Evolutionary conservation across 2,113 vertebrate genomes (phyloP).

Genomic region (Excalfactoria chinensis): DNA sequence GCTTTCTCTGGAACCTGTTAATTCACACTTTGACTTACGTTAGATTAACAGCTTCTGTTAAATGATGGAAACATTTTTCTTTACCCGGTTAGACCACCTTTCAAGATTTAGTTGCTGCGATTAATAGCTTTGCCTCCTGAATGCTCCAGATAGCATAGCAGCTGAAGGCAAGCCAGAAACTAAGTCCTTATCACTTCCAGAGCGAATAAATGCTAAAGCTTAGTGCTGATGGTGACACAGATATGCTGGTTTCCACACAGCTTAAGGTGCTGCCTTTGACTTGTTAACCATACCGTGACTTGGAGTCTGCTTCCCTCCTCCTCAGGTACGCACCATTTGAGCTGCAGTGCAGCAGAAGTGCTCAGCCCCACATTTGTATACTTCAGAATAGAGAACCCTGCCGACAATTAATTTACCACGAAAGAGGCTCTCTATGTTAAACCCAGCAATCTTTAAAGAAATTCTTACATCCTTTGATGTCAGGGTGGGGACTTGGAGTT

Average conservation of each 20-base stretch:
- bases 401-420: background rate
- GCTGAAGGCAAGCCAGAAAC: background rate
- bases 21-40: background rate
- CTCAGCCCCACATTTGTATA: background rate
- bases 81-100: background rate
- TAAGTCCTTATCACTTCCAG: background rate
- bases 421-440: background rate
- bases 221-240: background rate
- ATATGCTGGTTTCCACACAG: background rate
- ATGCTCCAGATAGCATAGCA: background rate
- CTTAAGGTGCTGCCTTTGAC: background rate
- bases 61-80: background rate
- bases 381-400: background rate
- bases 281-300: background rate
- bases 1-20: background rate
- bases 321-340: background rate
- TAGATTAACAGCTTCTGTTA: background rate
- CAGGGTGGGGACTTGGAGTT: background rate
- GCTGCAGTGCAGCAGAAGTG: background rate
- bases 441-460: background rate
- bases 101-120: background rate
- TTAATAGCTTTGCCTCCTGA: background rate
- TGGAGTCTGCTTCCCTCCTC: background rate
- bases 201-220: background rate
- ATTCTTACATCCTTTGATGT: background rate